phyloP scores from a whole-genome alignment of 2,888 invertebrate species.

The Sturmia bella region DNA sequence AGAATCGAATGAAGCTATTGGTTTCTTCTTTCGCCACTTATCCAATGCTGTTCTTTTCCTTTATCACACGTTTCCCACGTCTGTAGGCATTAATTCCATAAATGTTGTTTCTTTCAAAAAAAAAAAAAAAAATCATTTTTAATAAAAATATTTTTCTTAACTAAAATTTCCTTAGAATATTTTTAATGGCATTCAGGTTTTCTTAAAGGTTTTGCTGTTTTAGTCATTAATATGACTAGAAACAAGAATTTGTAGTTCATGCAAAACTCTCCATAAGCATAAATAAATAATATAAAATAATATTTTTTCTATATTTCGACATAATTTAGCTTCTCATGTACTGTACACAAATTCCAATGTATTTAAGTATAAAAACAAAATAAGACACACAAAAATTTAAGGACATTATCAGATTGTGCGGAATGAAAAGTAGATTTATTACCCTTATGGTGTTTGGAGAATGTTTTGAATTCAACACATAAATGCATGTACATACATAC shows the following conservation, averaged over 20 bases:
- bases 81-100: no score
- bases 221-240: no score
- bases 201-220: no score
- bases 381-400: constrained; percentile 37
- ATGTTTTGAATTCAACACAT: constrained; percentile 35
- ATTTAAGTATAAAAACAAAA: constrained; percentile 14
- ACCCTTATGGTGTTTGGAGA: constrained; percentile 36
- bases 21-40: no score
- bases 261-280: constrained; percentile 22
- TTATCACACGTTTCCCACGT: no score
- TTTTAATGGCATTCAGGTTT: no score
- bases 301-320: constrained; percentile 16
- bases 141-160: no score
- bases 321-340: constrained; percentile 14
- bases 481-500: constrained; percentile 3
- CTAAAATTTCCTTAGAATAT: no score
- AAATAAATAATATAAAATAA: constrained; percentile 20
- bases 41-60: no score
- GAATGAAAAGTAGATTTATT: constrained; percentile 64
- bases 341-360: constrained; percentile 37
- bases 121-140: no score
- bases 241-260: not conserved
- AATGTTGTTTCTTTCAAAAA: no score
- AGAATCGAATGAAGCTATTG: no score
- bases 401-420: constrained; percentile 60